These are phyloP conservation scores for Microdon myrmicae DNA, from an alignment of 2,888 invertebrate species.

Conservation along the genomic window DNA sequence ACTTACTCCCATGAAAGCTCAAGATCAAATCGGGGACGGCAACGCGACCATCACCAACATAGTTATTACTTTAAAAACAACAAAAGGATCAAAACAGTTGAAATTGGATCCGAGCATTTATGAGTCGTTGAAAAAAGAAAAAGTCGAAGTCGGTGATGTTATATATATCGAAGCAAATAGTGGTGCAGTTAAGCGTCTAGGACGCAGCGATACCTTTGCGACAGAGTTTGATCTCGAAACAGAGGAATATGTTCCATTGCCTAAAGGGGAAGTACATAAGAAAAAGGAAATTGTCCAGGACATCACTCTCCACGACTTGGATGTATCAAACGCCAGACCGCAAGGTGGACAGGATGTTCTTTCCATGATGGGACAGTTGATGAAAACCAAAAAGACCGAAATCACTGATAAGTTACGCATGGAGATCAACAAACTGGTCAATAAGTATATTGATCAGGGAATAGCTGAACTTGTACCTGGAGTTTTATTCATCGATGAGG, in stretches of 20 bases:
- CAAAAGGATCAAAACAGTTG: slow-evolving; percentile 96
- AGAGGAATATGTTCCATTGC: slow-evolving; percentile 98
- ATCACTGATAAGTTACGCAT: slow-evolving; percentile 96
- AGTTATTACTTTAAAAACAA: slow-evolving; percentile 94
- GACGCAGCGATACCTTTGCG: slow-evolving; percentile 96
- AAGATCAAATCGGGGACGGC: slow-evolving; percentile 96
- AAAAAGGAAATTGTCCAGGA: slow-evolving; percentile 98
- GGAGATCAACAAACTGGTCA: slow-evolving; percentile 98
- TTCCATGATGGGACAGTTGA: slow-evolving; percentile 98
- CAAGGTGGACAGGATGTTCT: slow-evolving; percentile 98
- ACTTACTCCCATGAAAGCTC: slow-evolving; percentile 96
- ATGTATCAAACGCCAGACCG: slow-evolving; percentile 96
- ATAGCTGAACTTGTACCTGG: slow-evolving; percentile 98
- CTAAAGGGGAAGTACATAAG: slow-evolving; percentile 99
- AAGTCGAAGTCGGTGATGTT: slow-evolving; percentile 96
- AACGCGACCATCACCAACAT: slow-evolving; percentile 98
- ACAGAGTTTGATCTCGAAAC: slow-evolving; percentile 99
- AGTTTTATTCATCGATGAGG: slow-evolving; percentile 91
- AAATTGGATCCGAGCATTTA: slow-evolving; percentile 98
- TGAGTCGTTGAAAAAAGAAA: slow-evolving; percentile 96
- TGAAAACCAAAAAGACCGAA: slow-evolving; percentile 99
- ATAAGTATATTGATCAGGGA: slow-evolving; percentile 98
- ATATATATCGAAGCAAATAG: slow-evolving; percentile 99
- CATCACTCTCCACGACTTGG: slow-evolving; percentile 96
- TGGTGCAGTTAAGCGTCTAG: slow-evolving; percentile 97